Evolutionary conservation across 2,888 invertebrate genomes (phyloP).

Genomic region (Pantelozetes paolii): DNA sequence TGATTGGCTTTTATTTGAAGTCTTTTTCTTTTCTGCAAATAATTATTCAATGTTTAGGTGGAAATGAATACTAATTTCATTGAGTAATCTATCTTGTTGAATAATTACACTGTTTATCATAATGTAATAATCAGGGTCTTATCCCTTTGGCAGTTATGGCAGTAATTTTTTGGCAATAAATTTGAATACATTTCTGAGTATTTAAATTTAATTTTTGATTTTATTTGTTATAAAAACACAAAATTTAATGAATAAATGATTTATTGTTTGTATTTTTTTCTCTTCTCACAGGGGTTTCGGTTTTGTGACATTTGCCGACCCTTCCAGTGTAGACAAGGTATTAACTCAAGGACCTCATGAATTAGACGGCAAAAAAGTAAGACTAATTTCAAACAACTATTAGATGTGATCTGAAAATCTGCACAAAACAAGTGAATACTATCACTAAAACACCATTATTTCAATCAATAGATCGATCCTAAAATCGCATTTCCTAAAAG

Average conservation of each 20-base stretch:
- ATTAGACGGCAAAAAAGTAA: conserved; percentile 96
- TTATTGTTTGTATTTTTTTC: conserved; percentile 52
- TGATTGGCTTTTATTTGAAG: too few relatives aligned
- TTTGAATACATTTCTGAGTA: too few relatives aligned
- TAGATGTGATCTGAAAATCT: not conserved
- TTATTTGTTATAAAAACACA: too few relatives aligned
- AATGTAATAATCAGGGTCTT: too few relatives aligned
- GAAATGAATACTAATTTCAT: too few relatives aligned
- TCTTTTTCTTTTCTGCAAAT: too few relatives aligned
- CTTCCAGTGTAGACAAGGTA: conserved; percentile 97
- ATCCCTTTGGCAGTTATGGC: too few relatives aligned
- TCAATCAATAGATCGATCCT: conserved; percentile 79
- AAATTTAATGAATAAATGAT: not conserved
- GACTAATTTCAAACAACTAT: not conserved
- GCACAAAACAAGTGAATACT: not conserved
- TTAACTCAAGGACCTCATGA: conserved; percentile 97
- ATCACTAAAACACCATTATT: not conserved
- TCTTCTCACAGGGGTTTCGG: conserved; percentile 82
- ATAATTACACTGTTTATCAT: too few relatives aligned
- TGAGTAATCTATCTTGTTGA: too few relatives aligned
- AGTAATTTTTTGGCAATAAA: too few relatives aligned
- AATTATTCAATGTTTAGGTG: too few relatives aligned
- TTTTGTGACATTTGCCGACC: conserved; percentile 98
- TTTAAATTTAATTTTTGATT: too few relatives aligned
- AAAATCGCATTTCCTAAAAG: conserved; percentile 99